Base-by-base conservation (phyloP, 2,797 vertebrate species). In the Hephaestus fuliginosus region DNA sequence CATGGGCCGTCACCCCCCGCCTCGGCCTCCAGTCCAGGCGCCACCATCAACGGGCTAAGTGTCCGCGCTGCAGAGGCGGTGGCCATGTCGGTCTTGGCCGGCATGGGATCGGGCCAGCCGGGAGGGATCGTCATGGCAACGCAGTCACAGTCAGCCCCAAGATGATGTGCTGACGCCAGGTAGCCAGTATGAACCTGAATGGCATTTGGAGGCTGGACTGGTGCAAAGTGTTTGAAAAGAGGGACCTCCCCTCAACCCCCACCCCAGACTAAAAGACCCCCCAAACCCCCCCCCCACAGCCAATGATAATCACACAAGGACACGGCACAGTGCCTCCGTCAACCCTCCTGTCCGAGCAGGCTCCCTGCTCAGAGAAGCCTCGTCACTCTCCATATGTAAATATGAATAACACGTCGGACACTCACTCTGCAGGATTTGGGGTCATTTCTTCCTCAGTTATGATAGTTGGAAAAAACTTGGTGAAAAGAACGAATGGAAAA, bases 31-130 rank as follows among this genome's bases (percentile, higher is more conserved):
- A 93, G 94, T 78, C 93, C 94, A 0, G 93, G 92, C n/a, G 92
- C 95, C 78, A 95, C 96, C 18, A 96, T 97, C 88, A 98, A 98
- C 17, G 97, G 97, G 84, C 93, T 98, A 85, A 97, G 95, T 4
- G 96, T 97, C 28, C 96, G 97, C 63, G 97, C 97, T 18, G 97
- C 98, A 0, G 98, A 99, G 92, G 97, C 97, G 0, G 97, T 98
- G 61, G 97, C 98, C 89, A 98, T 96, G 73, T 97, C 97, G 0
- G 97, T 98, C 86, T 94, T 99, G 88, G 96, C 97, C 0, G 97
- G 97, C 90, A 97, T 98, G 98, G 97, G 97, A 64, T 94, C 94
- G 1, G 97, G 94, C 77, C 97, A 97, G 93, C 90, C 93, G 22
- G 96, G 94, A 89, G 97, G 93, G 73, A 86, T 93, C 17, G 88